A percentile compares a stretch with the other conserved stretches of the same genome.
Evolutionary conservation across 53 echinoderm and acorn worm species (phyloP).

Genomic region (Henricia sp.): DNA sequence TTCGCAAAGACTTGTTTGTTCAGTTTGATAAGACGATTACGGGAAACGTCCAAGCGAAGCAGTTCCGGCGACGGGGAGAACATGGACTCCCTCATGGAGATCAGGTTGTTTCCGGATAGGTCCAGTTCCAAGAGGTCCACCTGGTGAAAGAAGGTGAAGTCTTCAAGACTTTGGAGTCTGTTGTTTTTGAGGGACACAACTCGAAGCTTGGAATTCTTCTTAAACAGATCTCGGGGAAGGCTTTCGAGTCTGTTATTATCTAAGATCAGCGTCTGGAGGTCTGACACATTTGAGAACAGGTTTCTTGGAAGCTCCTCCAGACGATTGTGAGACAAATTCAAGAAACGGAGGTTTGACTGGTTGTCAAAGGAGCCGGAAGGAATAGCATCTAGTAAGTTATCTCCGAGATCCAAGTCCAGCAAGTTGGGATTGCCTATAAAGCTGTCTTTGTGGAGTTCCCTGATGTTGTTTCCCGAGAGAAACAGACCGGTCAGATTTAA

Average conservation of each 20-base stretch:
- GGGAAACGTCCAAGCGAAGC: slow-evolving; percentile 52
- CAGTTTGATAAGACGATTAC: slow-evolving; percentile 22
- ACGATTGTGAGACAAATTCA: slow-evolving; percentile 70
- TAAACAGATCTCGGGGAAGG: slow-evolving; percentile 37
- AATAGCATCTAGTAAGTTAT: slow-evolving; percentile 56
- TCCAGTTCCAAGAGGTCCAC: slow-evolving; percentile 50
- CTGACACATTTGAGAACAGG: slow-evolving; percentile 47
- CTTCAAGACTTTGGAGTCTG: slow-evolving; percentile 34
- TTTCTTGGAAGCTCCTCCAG: slow-evolving; percentile 36
- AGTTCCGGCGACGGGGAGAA: slow-evolving; percentile 38
- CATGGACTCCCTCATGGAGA: slow-evolving; percentile 2
- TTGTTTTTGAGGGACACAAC: slow-evolving; percentile 65
- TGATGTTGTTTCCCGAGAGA: slow-evolving; percentile 66
- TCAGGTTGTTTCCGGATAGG: slow-evolving; percentile 65
- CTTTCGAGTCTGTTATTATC: slow-evolving; percentile 54
- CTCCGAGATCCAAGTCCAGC: slow-evolving; percentile 50
- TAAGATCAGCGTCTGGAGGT: slow-evolving; percentile 41
- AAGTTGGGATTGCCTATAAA: slow-evolving; percentile 44
- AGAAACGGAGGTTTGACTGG: slow-evolving; percentile 33
- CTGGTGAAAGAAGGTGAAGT: slow-evolving; percentile 56
- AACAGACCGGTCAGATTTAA: slow-evolving; percentile 25
- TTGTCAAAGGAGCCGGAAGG: slow-evolving; percentile 28
- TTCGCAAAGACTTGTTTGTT: slow-evolving; percentile 32
- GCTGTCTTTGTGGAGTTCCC: slow-evolving; percentile 21
- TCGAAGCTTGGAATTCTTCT: slow-evolving; percentile 49